Evolutionary conservation across 2,888 invertebrate genomes (phyloP).

Genomic region (Coleophora flavipennella): DNA sequence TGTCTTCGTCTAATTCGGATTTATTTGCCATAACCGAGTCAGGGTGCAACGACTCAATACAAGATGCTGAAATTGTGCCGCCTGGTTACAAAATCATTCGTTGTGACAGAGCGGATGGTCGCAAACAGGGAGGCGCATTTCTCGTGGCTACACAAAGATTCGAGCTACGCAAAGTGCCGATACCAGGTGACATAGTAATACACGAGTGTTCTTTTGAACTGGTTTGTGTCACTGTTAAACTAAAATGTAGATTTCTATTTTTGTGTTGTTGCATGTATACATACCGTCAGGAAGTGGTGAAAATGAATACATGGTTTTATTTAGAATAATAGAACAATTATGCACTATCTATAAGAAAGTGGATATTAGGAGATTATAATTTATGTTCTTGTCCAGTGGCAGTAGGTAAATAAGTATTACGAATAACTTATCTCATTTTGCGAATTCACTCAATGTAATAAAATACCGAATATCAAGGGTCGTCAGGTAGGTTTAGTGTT

Average conservation of each 20-base stretch:
- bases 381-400: neutral
- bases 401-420: neutral
- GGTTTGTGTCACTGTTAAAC: constrained; percentile 10
- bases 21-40: neutral
- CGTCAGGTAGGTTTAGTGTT: neutral
- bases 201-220: constrained; percentile 12
- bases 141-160: constrained; percentile 12
- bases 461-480: neutral
- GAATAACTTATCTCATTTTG: neutral
- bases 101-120: constrained; percentile 10
- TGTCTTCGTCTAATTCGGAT: neutral
- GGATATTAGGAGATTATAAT: neutral
- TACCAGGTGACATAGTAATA: constrained; percentile 8
- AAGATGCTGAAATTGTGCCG: constrained; percentile 13
- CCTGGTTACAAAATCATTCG: constrained; percentile 9
- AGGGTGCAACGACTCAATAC: constrained; percentile 10
- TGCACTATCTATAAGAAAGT: constrained; percentile 1
- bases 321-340: constrained; percentile 13
- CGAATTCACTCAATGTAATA: neutral
- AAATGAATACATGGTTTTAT: constrained; percentile 15
- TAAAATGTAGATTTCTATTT: constrained; percentile 9
- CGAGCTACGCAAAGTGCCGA: constrained; percentile 8
- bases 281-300: constrained; percentile 17
- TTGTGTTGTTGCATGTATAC: constrained; percentile 13
- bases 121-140: constrained; percentile 7